These are phyloP conservation scores for Gambusia yucatana DNA, from an alignment of 2,797 vertebrate genomes.

Conservation along the genomic window DNA sequence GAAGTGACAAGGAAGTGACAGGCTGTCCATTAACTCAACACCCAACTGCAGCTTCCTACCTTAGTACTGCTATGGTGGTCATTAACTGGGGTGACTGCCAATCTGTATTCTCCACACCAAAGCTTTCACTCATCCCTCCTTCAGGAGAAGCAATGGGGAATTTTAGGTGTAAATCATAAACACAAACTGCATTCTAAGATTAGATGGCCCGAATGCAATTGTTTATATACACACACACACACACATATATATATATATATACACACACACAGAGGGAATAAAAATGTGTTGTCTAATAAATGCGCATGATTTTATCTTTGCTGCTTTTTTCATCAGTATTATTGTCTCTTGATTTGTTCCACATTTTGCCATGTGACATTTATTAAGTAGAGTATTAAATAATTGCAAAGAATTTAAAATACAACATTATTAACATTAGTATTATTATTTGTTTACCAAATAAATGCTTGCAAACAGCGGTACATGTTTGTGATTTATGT, in stretches of 20 bases:
- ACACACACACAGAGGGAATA: not conserved
- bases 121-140: slow-evolving; percentile 37
- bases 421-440: not conserved
- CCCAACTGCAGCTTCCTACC: slow-evolving; percentile 39
- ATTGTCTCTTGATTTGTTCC: not conserved
- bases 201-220: slow-evolving; percentile 17
- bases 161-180: slow-evolving; percentile 22
- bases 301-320: not conserved
- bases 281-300: not conserved
- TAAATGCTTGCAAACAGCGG: not conserved
- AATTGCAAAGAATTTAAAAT: not conserved
- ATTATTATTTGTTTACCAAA: not conserved
- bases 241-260: too few species aligned
- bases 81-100: slow-evolving; percentile 64
- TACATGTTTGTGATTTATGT: not conserved
- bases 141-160: slow-evolving; percentile 18
- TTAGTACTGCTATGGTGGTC: slow-evolving; percentile 42
- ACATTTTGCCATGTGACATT: not conserved
- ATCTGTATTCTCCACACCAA: slow-evolving; percentile 38
- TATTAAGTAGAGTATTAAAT: not conserved
- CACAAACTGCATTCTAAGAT: slow-evolving; percentile 9
- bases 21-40: slow-evolving; percentile 68
- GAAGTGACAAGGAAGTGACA: slow-evolving; percentile 67
- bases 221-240: not conserved
- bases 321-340: slow-evolving; percentile 1